Evolutionary conservation across 1,140 invertebrate species (phyloP).

Genomic region (Formica exsecta): DNA sequence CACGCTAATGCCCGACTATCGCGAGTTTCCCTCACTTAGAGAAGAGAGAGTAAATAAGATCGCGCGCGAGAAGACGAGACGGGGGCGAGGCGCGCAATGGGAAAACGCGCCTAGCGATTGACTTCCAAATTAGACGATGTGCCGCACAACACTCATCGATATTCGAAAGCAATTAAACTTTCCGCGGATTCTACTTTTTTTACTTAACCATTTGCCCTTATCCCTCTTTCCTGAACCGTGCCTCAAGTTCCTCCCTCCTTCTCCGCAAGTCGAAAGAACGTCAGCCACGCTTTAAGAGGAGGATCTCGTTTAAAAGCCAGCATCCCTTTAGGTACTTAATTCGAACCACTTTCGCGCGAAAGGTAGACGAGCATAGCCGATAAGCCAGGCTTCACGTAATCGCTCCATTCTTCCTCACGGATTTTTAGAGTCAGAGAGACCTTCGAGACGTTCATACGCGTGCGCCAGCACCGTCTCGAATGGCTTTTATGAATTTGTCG

Average conservation of each 20-base stretch:
- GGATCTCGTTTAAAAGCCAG: constrained; percentile 45
- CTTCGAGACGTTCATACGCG: neutral
- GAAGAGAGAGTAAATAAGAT: constrained; percentile 68
- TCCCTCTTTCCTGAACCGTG: neutral
- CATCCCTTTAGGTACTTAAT: constrained; percentile 35
- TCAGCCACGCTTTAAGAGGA: constrained; percentile 35
- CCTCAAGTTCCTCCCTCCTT: neutral
- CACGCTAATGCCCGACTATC: constrained; percentile 30
- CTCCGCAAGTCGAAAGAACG: constrained; percentile 17
- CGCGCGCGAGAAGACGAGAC: neutral
- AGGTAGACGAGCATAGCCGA: constrained; percentile 11
- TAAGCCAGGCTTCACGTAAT: constrained; percentile 50
- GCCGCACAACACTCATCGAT: constrained; percentile 69
- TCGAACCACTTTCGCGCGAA: constrained; percentile 27
- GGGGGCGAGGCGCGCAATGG: constrained; percentile 13
- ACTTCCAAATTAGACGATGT: constrained; percentile 65
- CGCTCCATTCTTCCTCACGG: constrained; percentile 16
- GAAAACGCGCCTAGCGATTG: constrained; percentile 57
- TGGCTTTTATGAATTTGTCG: constrained; percentile 52
- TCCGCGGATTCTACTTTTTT: constrained; percentile 51
- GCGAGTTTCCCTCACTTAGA: constrained; percentile 21
- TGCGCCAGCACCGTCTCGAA: neutral
- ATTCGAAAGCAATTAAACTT: constrained; percentile 76
- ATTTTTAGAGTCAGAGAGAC: constrained; percentile 16
- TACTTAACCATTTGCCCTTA: constrained; percentile 24